Percentiles rank a stretch among this genome's conserved stretches.
These are phyloP conservation scores for Setophaga petechia DNA, from an alignment of 2,113 vertebrate species.

Conservation along the genomic window DNA sequence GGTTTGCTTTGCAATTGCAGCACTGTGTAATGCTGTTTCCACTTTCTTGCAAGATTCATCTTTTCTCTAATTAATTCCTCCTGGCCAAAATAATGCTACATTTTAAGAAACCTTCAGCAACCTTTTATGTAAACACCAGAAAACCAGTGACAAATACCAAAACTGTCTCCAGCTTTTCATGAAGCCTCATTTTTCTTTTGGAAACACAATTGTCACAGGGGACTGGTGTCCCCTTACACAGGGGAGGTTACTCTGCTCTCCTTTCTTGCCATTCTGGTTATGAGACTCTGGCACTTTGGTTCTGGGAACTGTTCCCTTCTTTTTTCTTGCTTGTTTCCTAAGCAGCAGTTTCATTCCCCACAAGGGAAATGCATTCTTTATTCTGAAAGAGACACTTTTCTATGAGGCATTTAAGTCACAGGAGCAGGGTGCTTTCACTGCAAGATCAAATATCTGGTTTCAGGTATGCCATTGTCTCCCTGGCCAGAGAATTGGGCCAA, in stretches of 20 bases:
- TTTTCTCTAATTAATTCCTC: not conserved
- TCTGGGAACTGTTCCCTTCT: not conserved
- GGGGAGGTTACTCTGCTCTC: not conserved
- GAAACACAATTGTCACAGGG: not conserved
- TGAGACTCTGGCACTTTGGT: not conserved
- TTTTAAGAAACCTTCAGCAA: not conserved
- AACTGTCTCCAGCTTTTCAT: not conserved
- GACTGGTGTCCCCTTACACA: not conserved
- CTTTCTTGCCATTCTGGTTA: not conserved
- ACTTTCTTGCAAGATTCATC: not conserved
- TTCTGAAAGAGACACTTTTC: not conserved
- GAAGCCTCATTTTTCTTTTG: not conserved
- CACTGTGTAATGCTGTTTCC: not conserved
- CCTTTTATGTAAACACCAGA: not conserved
- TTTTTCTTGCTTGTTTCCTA: not conserved
- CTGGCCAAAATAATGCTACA: not conserved
- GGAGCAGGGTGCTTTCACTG: accelerated
- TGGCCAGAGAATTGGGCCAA: not conserved
- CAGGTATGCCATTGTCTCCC: not conserved
- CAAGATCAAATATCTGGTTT: not conserved
- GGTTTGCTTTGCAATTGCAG: not conserved
- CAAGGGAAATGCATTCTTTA: not conserved
- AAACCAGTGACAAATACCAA: not conserved
- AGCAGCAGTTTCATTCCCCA: not conserved
- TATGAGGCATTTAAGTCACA: not conserved